Evolutionary conservation across 2,888 invertebrate genomes (phyloP), one percentile per base, ranked within the genome.

Genomic region (Amphipyra tragopoginis): DNA sequence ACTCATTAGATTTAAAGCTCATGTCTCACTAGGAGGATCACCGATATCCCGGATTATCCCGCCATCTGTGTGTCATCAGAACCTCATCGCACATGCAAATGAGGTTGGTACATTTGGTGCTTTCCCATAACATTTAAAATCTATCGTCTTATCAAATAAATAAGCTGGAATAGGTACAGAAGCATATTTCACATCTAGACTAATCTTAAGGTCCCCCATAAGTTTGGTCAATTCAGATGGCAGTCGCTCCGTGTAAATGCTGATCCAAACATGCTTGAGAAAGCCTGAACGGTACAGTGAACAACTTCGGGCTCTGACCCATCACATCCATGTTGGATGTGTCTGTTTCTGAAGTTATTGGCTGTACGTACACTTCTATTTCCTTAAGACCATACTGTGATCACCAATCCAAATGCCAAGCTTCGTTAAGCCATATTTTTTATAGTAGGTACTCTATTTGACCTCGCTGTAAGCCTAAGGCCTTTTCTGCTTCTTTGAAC

Each of bases 141-240:
- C 4, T 8, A 42, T 42, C 7, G 0, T 15, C n/a, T 15, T 29
- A n/a, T n/a, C 11, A 15, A 11, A 21, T 38, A 67, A 13, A 40
- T 33, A 69, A 5, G 62, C 62, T 54, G 36, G 50, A 69, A 62
- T 40, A 14, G n/a, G 40, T 62, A 67, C 55, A 67, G 7, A 62
- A 56, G 67, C 67, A 13, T n/a, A 48, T 43, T 29, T 48, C 36
- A 47, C 61, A 51, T 38, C 38, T 15, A 54, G 10, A 33, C 8
- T 14, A 13, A 14, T 29, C 4, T 13, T 43, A 34, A 1, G 13
- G 36, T 36, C 11, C 4, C 26, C 40, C 13, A 45, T 6, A 39
- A 1, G 4, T 45, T 5, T 21, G 21, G 21, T 21, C 21, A 21
- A 21, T 2, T 21, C 21, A 13, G 3, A 11, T 29, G 29, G 13